Percentiles rank a stretch among this genome's conserved stretches.
These are phyloP conservation scores for Drosophila tanythrix DNA, from an alignment of 2,888 invertebrate species.

Conservation along the genomic window DNA sequence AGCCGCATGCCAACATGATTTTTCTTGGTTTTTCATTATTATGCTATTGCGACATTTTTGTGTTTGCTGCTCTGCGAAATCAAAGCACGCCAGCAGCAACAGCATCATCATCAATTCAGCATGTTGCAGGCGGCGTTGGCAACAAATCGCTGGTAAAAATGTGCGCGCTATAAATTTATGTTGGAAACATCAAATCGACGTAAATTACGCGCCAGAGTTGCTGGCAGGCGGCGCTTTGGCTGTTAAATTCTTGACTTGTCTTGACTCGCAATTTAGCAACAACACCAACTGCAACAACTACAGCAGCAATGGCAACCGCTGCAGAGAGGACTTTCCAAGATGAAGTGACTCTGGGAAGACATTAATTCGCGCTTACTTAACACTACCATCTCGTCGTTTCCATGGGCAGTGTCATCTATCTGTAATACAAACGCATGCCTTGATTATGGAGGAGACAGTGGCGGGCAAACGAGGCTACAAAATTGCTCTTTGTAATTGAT, in stretches of 20 bases:
- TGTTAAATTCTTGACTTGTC: conserved; percentile 75
- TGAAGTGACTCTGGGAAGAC: conserved; percentile 74
- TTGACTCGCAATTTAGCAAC: conserved; percentile 58
- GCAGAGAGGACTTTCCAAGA: conserved; percentile 65
- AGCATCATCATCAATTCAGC: conserved; percentile 65
- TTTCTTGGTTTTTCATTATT: conserved; percentile 75
- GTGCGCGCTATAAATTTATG: conserved; percentile 79
- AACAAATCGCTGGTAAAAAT: conserved; percentile 75
- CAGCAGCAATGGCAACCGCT: conserved; percentile 45
- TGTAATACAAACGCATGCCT: conserved; percentile 77
- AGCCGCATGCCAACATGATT: conserved; percentile 76
- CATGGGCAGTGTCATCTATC: conserved; percentile 59
- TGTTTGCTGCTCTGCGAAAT: conserved; percentile 70
- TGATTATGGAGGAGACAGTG: conserved; percentile 43
- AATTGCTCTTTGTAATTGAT: conserved; percentile 82
- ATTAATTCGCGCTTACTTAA: conserved; percentile 81
- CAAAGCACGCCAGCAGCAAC: conserved; percentile 63
- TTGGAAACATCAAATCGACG: conserved; percentile 79
- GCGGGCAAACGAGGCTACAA: conserved; percentile 45
- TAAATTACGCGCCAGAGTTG: conserved; percentile 70
- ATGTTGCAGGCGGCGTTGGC: conserved; percentile 64
- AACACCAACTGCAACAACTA: conserved; percentile 37
- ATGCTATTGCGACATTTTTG: conserved; percentile 78
- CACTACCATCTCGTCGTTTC: conserved; percentile 55
- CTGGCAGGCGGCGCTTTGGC: conserved; percentile 75